Conservation (phyloP, 2,113 vertebrate species). For the Bos indicus region DNA sequence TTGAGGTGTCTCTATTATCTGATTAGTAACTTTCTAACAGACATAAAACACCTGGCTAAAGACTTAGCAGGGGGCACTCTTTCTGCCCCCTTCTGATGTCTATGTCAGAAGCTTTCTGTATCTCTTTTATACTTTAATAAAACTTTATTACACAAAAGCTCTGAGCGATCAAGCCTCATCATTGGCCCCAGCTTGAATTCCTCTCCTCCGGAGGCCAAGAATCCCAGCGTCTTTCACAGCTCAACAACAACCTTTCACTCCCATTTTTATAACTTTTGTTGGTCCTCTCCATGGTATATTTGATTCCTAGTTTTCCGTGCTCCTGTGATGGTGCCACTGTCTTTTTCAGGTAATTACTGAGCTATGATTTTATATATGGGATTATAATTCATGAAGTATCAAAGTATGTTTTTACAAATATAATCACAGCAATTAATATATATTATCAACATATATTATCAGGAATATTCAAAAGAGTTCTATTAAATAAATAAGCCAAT, state of each 20-base stretch:
- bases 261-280: background rate
- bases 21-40: background rate
- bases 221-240: background rate
- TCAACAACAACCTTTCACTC: background rate
- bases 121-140: background rate
- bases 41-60: background rate
- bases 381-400: background rate
- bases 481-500: background rate
- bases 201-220: background rate
- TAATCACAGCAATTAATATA: background rate
- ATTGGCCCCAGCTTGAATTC: background rate
- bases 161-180: background rate
- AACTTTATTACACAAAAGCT: background rate
- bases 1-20: background rate
- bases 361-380: background rate
- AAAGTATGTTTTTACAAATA: slow-evolving; percentile 5
- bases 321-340: background rate
- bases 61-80: background rate
- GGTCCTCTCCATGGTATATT: background rate
- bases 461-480: background rate
- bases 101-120: background rate
- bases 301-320: background rate
- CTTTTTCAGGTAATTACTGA: background rate
- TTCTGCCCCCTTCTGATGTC: background rate
- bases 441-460: background rate